Conservation (phyloP, 2,797 vertebrate species). For the Nyctibius grandis region DNA sequence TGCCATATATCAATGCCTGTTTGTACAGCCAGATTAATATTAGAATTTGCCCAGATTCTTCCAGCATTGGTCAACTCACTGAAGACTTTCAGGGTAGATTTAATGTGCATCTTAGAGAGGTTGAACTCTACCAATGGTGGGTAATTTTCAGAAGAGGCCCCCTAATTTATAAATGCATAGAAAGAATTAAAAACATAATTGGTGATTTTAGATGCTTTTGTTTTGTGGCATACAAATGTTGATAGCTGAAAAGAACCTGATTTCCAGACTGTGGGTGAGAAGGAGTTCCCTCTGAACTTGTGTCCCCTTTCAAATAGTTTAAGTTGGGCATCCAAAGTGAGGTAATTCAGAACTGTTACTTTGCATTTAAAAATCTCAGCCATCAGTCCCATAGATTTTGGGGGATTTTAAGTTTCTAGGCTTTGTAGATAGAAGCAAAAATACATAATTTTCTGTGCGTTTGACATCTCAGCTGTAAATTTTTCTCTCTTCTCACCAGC, state of each 20-base stretch:
- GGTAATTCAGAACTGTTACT: neutral
- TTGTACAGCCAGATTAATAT: neutral
- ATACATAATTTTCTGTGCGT: neutral
- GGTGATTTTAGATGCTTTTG: neutral
- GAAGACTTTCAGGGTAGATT: neutral
- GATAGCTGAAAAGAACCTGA: neutral
- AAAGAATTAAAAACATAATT: neutral
- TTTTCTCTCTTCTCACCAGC: neutral
- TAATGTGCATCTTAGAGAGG: neutral
- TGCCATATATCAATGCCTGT: neutral
- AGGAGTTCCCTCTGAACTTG: neutral
- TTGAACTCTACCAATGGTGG: neutral
- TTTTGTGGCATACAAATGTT: neutral
- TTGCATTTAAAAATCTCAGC: neutral
- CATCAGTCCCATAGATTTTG: neutral
- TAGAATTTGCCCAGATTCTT: neutral
- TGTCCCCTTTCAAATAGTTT: neutral
- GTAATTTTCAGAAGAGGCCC: neutral
- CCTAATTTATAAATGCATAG: neutral
- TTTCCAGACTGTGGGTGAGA: neutral
- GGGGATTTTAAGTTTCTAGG: neutral
- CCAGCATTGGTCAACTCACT: neutral
- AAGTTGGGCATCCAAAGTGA: neutral
- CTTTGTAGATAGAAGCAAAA: neutral
- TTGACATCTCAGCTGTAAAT: neutral